phyloP scores from a whole-genome alignment of 2,113 vertebrate genomes.

The Dryoscopus gambensis region DNA sequence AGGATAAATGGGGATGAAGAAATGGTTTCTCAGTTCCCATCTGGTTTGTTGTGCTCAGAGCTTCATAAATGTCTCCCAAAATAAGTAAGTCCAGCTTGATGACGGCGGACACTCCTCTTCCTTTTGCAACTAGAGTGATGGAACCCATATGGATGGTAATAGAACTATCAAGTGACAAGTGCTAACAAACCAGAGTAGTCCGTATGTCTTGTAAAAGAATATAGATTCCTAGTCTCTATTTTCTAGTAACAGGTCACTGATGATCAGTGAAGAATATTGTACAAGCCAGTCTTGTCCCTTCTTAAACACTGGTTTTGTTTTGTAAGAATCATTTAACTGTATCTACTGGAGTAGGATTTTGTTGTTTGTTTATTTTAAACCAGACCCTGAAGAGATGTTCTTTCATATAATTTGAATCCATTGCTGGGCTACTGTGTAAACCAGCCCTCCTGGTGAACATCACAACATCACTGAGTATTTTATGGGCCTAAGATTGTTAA shows the following conservation, averaged over 20 bases:
- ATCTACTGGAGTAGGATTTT: background rate
- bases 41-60: background rate
- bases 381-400: background rate
- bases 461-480: background rate
- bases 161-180: background rate
- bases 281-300: background rate
- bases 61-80: constrained; percentile 6
- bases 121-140: background rate
- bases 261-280: background rate
- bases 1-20: background rate
- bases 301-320: background rate
- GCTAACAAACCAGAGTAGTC: background rate
- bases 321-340: background rate
- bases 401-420: background rate
- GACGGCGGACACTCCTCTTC: background rate
- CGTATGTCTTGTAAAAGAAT: background rate
- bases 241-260: background rate
- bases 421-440: background rate
- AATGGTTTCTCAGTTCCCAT: background rate
- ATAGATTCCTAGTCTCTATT: background rate
- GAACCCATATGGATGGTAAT: background rate
- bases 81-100: background rate
- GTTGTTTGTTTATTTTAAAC: background rate
- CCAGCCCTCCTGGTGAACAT: background rate
- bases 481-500: background rate